Evolutionary conservation across 2,797 vertebrate species (phyloP).

Genomic region (Urophycis tenuis): DNA sequence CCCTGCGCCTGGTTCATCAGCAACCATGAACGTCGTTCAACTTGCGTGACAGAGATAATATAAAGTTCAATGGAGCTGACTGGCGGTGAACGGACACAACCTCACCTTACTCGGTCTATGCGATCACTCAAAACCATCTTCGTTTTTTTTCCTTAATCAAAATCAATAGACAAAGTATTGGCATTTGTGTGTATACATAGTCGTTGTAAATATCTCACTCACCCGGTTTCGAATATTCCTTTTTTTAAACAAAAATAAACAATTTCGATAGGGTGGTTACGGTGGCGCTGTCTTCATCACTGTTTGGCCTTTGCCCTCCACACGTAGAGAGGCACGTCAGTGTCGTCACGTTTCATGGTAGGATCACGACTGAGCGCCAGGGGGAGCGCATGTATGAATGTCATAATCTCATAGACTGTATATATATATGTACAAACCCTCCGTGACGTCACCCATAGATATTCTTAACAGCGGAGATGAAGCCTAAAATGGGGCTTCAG

Average conservation of each 20-base stretch:
- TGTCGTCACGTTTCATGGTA: not conserved
- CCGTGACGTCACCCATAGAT: too few relatives aligned
- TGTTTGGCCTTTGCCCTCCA: conserved; percentile 58
- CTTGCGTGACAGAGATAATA: conserved; percentile 33
- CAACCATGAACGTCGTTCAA: not conserved
- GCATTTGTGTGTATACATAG: not conserved
- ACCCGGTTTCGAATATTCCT: conserved; percentile 45
- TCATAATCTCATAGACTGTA: too few relatives aligned
- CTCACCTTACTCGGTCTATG: conserved; percentile 27
- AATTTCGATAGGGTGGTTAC: conserved; percentile 56
- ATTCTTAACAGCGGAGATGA: too few relatives aligned
- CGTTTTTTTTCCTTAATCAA: too few relatives aligned
- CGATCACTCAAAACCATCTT: too few relatives aligned
- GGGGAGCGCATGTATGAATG: too few relatives aligned
- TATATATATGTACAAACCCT: too few relatives aligned
- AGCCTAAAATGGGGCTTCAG: too few relatives aligned
- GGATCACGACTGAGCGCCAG: too few relatives aligned
- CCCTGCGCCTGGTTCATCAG: too few relatives aligned
- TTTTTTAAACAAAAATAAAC: conserved; percentile 50
- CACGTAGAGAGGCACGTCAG: conserved; percentile 20
- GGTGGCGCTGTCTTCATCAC: conserved; percentile 52
- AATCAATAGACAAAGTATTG: not conserved
- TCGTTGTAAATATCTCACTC: conserved; percentile 25
- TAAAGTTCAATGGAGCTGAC: conserved; percentile 46
- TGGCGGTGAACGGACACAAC: not conserved